These are phyloP conservation scores for Cetonia aurata DNA, from an alignment of 2,888 invertebrate species.

Conservation along the genomic window DNA sequence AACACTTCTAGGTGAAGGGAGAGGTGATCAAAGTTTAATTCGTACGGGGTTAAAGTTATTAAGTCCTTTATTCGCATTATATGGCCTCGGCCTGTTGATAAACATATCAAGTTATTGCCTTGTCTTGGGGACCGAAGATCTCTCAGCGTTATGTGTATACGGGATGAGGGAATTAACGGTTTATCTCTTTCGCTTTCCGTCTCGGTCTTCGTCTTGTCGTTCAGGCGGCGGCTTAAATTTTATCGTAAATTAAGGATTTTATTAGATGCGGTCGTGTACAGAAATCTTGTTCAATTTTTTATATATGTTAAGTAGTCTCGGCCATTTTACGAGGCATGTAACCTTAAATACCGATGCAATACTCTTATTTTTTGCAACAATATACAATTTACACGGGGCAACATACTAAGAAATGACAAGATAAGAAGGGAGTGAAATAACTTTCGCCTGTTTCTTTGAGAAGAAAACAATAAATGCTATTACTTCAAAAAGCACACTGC, in stretches of 20 bases:
- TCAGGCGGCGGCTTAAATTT: conserved; percentile 43
- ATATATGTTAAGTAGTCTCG: conserved; percentile 43
- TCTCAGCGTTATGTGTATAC: conserved; percentile 37
- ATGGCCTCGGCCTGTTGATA: conserved; percentile 48
- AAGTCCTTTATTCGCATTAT: conserved; percentile 50
- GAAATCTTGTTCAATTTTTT: conserved; percentile 43
- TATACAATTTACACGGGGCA: background rate
- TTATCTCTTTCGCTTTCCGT: conserved; percentile 33
- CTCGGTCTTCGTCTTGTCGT: conserved; percentile 33
- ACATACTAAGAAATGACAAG: too few relatives aligned
- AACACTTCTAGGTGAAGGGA: conserved; percentile 7
- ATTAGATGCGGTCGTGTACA: conserved; percentile 43
- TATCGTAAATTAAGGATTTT: conserved; percentile 49
- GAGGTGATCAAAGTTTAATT: conserved; percentile 39
- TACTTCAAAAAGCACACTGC: too few relatives aligned
- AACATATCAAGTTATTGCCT: conserved; percentile 52
- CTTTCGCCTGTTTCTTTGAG: too few relatives aligned
- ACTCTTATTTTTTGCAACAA: conserved; percentile 6
- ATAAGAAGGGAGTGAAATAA: too few relatives aligned
- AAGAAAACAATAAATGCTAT: too few relatives aligned
- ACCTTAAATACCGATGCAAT: conserved; percentile 2
- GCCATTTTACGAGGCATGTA: conserved; percentile 35
- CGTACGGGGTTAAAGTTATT: conserved; percentile 46
- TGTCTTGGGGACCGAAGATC: conserved; percentile 42
- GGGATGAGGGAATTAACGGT: conserved; percentile 38